Base-by-base conservation (phyloP, 2,797 vertebrate genomes). In the Garrulus glandarius region DNA sequence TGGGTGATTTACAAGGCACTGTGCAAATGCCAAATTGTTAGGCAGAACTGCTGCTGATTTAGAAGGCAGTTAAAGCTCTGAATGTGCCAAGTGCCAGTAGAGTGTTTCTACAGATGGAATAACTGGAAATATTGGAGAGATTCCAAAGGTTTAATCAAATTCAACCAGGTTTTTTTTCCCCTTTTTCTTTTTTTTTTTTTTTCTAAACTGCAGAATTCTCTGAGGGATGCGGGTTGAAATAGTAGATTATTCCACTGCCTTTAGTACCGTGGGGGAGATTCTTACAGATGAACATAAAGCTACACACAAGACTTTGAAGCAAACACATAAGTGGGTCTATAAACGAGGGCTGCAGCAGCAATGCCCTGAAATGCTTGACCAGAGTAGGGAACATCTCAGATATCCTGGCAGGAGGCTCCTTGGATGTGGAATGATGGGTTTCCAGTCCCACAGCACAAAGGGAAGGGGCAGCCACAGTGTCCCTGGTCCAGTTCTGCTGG, bases 101-200 rank as follows among this genome's bases (percentile, higher is more conserved):
- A 97, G 96, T 96, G 96, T 97, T 97, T 97, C 96, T 97, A 93
- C 97, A 97, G 97, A 97, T 97, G 97, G 97, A 97, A 97, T 97
- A 97, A 97, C 97, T 97, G 96, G 95, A 96, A 97, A 97, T 97
- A 96, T 97, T 97, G 97, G 97, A 97, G 69, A 74, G 88, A 32
- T 84, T 97, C 96, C 97, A 97, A 96, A 95, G 91, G 92, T 97
- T 97, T 97, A 97, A 97, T 97, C 97, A 97, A 96, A 97, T 97
- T 95, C 95, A 97, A 93, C 97, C 93, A 83, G 72, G 29, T 65
- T 95, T 93, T 71, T 83, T 85, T 44, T 3, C 17, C 41, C 10
- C 3, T 18, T 69, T 69, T 47, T 29, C 6, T 8, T n/a, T 5
- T 36, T 9, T 19, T 15, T 21, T 79, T 72, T 85, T 75, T 69